Percentiles rank a stretch among this genome's conserved stretches.
phyloP scores from a whole-genome alignment of 2,888 invertebrate genomes.

The Dione juno region DNA sequence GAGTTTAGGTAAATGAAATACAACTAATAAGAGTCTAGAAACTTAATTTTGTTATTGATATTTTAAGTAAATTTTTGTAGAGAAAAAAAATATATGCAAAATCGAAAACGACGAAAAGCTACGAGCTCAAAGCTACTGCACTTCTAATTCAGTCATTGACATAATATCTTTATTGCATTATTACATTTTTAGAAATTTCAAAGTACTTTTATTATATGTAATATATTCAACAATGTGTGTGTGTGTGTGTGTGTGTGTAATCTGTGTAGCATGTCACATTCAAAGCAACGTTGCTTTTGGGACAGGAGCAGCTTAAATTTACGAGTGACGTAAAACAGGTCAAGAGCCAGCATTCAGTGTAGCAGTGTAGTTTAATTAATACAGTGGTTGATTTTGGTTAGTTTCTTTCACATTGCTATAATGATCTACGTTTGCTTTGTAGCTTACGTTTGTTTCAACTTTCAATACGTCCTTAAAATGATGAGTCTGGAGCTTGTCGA shows the following conservation, averaged over 20 bases:
- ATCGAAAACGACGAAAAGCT: no score
- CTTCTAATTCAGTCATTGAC: no score
- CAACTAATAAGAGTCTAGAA: no score
- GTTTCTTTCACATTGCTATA: constrained; percentile 32
- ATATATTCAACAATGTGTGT: background rate
- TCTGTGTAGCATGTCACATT: constrained; percentile 26
- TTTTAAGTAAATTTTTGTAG: no score
- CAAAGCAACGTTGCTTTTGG: constrained; percentile 33
- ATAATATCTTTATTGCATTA: no score
- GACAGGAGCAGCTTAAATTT: constrained; percentile 34
- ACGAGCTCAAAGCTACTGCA: no score
- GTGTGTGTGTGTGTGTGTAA: no score
- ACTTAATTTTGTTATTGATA: no score
- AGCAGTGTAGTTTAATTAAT: constrained; percentile 38
- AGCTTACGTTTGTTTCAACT: constrained; percentile 2
- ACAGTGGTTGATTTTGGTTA: constrained; percentile 39
- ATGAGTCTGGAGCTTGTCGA: background rate
- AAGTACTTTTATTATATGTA: no score
- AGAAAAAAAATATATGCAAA: no score
- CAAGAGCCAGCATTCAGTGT: constrained; percentile 38
- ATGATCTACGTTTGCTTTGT: constrained; percentile 16
- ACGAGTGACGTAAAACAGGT: constrained; percentile 40
- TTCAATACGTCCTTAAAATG: constrained; percentile 12
- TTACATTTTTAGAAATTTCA: no score
- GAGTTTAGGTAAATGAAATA: no score